Base-by-base conservation (phyloP, 2,797 vertebrate species). In the Phyllotis vaccarum region DNA sequence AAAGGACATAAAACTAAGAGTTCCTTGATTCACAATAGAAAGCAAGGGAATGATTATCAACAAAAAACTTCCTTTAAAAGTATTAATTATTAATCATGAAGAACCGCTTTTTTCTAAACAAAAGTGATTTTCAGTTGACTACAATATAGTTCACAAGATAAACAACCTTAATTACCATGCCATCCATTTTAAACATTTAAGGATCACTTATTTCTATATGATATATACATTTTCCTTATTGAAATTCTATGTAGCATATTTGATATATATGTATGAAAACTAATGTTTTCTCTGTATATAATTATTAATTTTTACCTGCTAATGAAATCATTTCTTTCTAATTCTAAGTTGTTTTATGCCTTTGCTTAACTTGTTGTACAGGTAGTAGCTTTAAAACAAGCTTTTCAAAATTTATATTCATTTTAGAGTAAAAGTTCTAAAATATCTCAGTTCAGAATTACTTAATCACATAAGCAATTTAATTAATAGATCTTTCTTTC, bases 41-140 rank as follows among this genome's bases (percentile, higher is more conserved):
- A 86, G 66, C 12, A 16, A 86, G 27, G 6, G 87, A 52, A 93
- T 78, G 6, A 62, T 68, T 74, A 46, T 5, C 34, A 83, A 31
- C 16, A 6, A 13, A 72, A 70, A 86, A 74, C 0, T 16, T 74
- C 0, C 16, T 94, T 86, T 49, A 49, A 83, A 92, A 92, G 43
- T n/a, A 54, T 8, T 40, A 62, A n/a, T 29, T 40, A 17, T 24
- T 54, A 3, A 54, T 13, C 34, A 49, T 52, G 31, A 21, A 68
- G 9, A 16, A 79, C 17, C 5, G 37, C 6, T 70, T 68, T 75
- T 3, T 1, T 58, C 27, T 56, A 94, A 76, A 43, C 75, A 89
- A 85, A 94, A 27, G 16, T 52, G 34, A 24, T 9, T 85, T 97
- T 78, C 34, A 66, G 52, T 85, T 95, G 37, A 60, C 70, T n/a